These are phyloP conservation scores for Dexiosoma caninum DNA, from an alignment of 2,888 invertebrate species.

Conservation along the genomic window DNA sequence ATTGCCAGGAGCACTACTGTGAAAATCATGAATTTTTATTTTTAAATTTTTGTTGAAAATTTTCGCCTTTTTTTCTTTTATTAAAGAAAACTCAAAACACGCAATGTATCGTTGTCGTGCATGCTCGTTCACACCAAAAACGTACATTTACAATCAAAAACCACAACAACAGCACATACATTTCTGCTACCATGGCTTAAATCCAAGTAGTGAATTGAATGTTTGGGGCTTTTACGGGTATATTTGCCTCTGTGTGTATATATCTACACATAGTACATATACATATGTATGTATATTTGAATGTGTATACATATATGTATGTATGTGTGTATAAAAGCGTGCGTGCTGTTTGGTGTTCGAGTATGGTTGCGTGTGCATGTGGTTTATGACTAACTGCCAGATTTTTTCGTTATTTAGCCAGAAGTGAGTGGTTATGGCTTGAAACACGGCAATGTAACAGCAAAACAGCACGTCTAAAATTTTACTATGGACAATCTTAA, in stretches of 20 bases:
- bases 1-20: neutral
- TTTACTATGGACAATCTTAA: slow-evolving; percentile 7
- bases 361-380: neutral
- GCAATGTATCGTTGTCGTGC: slow-evolving; percentile 62
- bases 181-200: slow-evolving; percentile 57
- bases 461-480: slow-evolving; percentile 47
- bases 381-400: slow-evolving; percentile 38
- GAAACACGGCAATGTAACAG: slow-evolving; percentile 57
- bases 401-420: slow-evolving; percentile 35
- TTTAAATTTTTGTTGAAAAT: slow-evolving; percentile 43
- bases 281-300: neutral
- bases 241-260: neutral
- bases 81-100: slow-evolving; percentile 65
- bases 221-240: slow-evolving; percentile 33
- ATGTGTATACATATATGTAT: neutral
- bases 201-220: slow-evolving; percentile 47
- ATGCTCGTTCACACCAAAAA: slow-evolving; percentile 49
- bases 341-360: slow-evolving; percentile 26
- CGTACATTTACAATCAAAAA: slow-evolving; percentile 21
- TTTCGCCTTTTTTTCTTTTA: slow-evolving; percentile 48
- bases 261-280: no score
- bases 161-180: slow-evolving; percentile 17
- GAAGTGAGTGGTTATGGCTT: slow-evolving; percentile 49
- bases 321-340: slow-evolving; percentile 1
- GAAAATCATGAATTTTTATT: slow-evolving; percentile 17